Conservation (phyloP, 2,888 invertebrate genomes). For the Cyaniris semiargus region DNA sequence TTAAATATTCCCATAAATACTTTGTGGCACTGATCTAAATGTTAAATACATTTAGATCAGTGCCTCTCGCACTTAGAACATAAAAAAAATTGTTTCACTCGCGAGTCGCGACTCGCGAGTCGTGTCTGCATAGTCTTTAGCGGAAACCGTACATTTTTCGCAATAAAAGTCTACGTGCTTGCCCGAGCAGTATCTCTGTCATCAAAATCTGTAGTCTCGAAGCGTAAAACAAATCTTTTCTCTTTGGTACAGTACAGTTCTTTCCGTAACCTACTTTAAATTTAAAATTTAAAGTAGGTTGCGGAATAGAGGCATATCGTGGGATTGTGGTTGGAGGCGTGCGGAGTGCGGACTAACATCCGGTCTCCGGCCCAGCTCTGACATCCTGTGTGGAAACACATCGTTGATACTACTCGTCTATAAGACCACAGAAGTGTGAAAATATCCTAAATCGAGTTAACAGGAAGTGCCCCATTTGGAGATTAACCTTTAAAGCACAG, state of each 20-base stretch:
- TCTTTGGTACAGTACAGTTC: background rate
- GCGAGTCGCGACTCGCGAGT: too few relatives aligned
- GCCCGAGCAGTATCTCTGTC: background rate
- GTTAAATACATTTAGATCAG: too few relatives aligned
- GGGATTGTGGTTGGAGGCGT: constrained; percentile 3
- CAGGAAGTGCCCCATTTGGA: constrained; percentile 2
- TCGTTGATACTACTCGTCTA: background rate
- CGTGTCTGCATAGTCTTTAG: background rate
- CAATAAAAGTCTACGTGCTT: background rate
- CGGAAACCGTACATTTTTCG: background rate
- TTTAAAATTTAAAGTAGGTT: background rate
- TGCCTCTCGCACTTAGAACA: too few relatives aligned
- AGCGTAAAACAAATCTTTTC: background rate
- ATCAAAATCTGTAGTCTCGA: background rate
- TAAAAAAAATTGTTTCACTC: background rate
- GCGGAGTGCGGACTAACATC: background rate
- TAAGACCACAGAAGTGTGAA: background rate
- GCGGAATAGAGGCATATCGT: background rate
- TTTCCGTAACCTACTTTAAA: background rate
- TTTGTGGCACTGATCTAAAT: too few relatives aligned
- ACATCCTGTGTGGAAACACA: constrained; percentile 8
- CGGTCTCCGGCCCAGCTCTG: background rate
- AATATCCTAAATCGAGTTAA: background rate
- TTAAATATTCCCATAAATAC: too few relatives aligned
- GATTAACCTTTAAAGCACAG: background rate